Percentiles rank a stretch among this genome's conserved stretches.
These are phyloP conservation scores for Drosophila sordidula DNA, from an alignment of 2,888 invertebrate species.

Conservation along the genomic window DNA sequence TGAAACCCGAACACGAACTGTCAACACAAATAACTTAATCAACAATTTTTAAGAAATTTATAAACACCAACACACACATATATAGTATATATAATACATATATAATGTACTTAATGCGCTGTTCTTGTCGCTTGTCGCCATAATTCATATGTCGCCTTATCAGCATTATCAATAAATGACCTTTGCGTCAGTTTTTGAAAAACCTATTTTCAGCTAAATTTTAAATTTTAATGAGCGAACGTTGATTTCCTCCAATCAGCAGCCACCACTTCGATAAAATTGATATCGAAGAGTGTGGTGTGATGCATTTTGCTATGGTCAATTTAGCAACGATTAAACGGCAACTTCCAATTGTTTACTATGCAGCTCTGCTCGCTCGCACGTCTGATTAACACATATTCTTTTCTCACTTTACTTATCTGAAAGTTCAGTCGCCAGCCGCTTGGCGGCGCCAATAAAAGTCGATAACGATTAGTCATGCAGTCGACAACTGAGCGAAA, in stretches of 20 bases:
- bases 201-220: constrained; percentile 41
- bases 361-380: constrained; percentile 29
- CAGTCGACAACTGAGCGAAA: constrained; percentile 19
- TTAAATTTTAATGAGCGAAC: constrained; percentile 20
- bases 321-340: constrained; percentile 15
- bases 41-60: constrained; percentile 52
- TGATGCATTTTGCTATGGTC: constrained; percentile 15
- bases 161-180: constrained; percentile 74
- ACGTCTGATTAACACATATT: constrained; percentile 70
- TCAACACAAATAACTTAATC: constrained; percentile 72
- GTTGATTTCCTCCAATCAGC: constrained; percentile 5
- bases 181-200: constrained; percentile 59
- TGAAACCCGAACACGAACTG: constrained; percentile 41
- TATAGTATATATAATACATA: constrained; percentile 10
- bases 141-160: constrained; percentile 64
- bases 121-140: constrained; percentile 44
- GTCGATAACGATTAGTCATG: constrained; percentile 67
- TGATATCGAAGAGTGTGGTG: neutral
- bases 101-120: constrained; percentile 46
- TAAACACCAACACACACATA: constrained; percentile 10
- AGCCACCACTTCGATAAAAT: neutral
- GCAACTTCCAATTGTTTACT: constrained; percentile 14
- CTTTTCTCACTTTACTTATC: constrained; percentile 50
- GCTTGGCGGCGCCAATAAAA: constrained; percentile 69
- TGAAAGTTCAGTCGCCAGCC: constrained; percentile 39